Conservation (phyloP, 23 tunicate species). For the Corella eumyota region DNA sequence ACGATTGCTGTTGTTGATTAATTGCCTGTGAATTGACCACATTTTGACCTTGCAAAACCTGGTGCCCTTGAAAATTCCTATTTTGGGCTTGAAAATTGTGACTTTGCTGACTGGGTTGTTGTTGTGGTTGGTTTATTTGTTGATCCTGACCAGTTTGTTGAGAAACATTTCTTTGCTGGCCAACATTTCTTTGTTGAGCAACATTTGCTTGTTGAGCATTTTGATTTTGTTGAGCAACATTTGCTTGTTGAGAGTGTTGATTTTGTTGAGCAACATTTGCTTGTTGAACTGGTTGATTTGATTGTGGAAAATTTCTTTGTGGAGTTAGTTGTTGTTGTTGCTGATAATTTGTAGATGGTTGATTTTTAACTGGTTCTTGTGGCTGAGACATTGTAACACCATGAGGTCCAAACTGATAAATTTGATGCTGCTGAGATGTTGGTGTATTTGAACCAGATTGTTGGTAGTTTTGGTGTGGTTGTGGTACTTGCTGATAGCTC, state of each 20-base stretch:
- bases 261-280: background rate
- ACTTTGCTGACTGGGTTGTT: too few relatives aligned
- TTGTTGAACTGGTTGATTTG: background rate
- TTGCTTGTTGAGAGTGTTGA: background rate
- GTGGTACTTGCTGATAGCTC: conserved; percentile 1
- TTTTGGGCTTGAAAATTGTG: too few relatives aligned
- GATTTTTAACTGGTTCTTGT: background rate
- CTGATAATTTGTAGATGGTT: background rate
- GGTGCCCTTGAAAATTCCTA: background rate
- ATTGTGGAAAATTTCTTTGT: background rate
- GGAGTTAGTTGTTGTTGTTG: conserved; percentile 2
- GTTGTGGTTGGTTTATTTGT: too few relatives aligned
- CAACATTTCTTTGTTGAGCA: background rate
- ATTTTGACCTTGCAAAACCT: background rate
- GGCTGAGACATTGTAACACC: background rate
- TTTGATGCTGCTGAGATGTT: conserved; percentile 5
- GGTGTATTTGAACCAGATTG: background rate
- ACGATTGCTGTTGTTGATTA: too few relatives aligned
- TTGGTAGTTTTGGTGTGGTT: conserved; percentile 9
- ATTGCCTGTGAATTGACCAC: background rate
- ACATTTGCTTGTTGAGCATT: background rate
- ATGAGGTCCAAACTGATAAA: background rate
- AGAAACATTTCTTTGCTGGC: too few relatives aligned
- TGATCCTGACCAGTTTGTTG: too few relatives aligned
- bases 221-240: conserved; percentile 1